Evolutionary conservation across 2,113 vertebrate species (phyloP).

Genomic region (Gadus macrocephalus): DNA sequence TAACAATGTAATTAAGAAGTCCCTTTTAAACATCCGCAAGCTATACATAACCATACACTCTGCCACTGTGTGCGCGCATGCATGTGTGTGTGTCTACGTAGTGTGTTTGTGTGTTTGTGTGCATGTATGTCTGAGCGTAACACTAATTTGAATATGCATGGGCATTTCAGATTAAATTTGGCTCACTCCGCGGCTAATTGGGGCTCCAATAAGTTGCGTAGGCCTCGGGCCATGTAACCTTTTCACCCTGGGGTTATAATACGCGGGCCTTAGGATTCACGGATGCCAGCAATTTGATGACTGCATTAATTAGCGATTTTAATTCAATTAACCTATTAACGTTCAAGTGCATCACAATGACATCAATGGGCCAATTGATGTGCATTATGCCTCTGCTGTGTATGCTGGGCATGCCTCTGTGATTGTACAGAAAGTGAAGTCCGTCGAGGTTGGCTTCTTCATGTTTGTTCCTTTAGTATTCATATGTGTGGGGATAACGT

Average conservation of each 20-base stretch:
- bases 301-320: constrained; percentile 34
- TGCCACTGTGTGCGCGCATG: background rate
- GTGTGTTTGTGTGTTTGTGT: constrained; percentile 29
- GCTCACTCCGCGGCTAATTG: constrained; percentile 58
- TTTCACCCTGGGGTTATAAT: constrained; percentile 44
- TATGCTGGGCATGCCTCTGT: too few species aligned
- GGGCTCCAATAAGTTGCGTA: constrained; percentile 63
- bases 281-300: constrained; percentile 30
- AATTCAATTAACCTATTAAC: constrained; percentile 54
- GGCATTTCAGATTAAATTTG: constrained; percentile 64
- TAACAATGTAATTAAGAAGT: constrained; percentile 44
- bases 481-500: too few species aligned
- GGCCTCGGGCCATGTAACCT: constrained; percentile 44
- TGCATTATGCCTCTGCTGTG: too few species aligned
- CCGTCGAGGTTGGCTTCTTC: too few species aligned
- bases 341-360: constrained; percentile 15
- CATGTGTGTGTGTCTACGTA: constrained; percentile 23
- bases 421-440: too few species aligned
- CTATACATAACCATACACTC: constrained; percentile 35
- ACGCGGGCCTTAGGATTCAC: constrained; percentile 31
- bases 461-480: too few species aligned
- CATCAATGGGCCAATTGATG: constrained; percentile 8
- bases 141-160: constrained; percentile 64
- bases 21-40: constrained; percentile 46
- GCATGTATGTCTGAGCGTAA: constrained; percentile 33